Conservation (phyloP, 2,888 invertebrate species). For the Athrips mouffetella region DNA sequence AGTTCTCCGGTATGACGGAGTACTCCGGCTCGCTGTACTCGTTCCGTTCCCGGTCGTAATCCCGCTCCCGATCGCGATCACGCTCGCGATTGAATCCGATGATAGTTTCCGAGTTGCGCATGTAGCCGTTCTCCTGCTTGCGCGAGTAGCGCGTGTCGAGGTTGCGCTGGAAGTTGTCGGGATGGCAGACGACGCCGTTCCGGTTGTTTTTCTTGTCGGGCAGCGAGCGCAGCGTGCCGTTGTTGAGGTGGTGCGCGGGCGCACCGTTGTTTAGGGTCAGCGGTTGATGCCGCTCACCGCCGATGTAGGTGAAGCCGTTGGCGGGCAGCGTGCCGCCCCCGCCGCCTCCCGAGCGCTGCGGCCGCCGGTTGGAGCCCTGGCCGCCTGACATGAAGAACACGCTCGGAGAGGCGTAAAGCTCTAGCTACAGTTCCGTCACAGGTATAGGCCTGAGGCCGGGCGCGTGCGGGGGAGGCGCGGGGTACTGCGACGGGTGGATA, state of each 20-base stretch:
- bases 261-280: constrained; percentile 74
- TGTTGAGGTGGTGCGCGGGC: constrained; percentile 70
- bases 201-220: constrained; percentile 71
- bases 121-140: constrained; percentile 74
- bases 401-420: constrained; percentile 93
- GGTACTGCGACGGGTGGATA: constrained; percentile 77
- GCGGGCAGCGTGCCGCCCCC: constrained; percentile 80
- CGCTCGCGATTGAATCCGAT: constrained; percentile 59
- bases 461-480: constrained; percentile 71
- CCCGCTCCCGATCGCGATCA: constrained; percentile 41
- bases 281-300: constrained; percentile 79
- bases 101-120: constrained; percentile 67
- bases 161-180: constrained; percentile 74
- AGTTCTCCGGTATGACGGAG: constrained; percentile 70
- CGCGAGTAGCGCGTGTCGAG: constrained; percentile 70
- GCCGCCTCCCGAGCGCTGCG: constrained; percentile 74
- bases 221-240: constrained; percentile 66
- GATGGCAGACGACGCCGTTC: constrained; percentile 65
- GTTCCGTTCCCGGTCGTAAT: constrained; percentile 47
- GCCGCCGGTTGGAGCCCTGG: constrained; percentile 72
- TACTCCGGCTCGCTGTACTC: constrained; percentile 74
- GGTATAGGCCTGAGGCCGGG: constrained; percentile 86
- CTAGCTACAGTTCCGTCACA: constrained; percentile 97
- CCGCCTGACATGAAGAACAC: constrained; percentile 86
- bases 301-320: constrained; percentile 87